These are phyloP conservation scores for Paramormyrops hopkinsi DNA, from an alignment of 2,797 vertebrate genomes.

Conservation along the genomic window DNA sequence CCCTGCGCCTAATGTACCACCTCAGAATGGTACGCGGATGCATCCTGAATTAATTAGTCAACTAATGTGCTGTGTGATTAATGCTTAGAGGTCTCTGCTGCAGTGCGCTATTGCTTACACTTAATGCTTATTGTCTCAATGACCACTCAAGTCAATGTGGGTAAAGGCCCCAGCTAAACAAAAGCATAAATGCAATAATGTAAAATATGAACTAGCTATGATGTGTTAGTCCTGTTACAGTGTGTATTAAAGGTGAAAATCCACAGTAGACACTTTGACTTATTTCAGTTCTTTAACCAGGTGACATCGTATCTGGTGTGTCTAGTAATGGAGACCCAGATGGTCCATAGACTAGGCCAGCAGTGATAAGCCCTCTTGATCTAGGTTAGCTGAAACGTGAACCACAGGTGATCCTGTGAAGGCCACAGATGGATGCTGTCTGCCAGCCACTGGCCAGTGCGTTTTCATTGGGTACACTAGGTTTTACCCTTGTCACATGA, in stretches of 20 bases:
- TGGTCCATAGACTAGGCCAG: background rate
- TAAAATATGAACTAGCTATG: background rate
- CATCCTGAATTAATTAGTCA: background rate
- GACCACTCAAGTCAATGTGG: background rate
- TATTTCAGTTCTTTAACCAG: background rate
- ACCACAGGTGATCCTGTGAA: background rate
- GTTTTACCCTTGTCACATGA: background rate
- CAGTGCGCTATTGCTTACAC: background rate
- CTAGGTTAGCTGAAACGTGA: background rate
- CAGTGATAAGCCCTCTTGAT: background rate
- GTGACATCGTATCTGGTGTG: background rate
- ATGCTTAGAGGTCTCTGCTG: background rate
- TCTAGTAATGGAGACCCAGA: background rate
- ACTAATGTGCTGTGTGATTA: background rate
- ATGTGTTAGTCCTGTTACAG: background rate
- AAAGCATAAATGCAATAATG: background rate
- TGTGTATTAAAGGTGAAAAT: background rate
- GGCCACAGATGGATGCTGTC: background rate
- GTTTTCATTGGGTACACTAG: background rate
- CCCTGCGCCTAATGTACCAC: slow-evolving; percentile 1
- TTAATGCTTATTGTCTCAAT: background rate
- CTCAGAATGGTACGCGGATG: background rate
- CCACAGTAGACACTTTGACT: background rate
- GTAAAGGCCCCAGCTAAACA: background rate
- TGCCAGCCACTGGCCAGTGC: background rate